phyloP scores from a whole-genome alignment of 92 coral and sea anemone species.

The Zoanthus gigantus region DNA sequence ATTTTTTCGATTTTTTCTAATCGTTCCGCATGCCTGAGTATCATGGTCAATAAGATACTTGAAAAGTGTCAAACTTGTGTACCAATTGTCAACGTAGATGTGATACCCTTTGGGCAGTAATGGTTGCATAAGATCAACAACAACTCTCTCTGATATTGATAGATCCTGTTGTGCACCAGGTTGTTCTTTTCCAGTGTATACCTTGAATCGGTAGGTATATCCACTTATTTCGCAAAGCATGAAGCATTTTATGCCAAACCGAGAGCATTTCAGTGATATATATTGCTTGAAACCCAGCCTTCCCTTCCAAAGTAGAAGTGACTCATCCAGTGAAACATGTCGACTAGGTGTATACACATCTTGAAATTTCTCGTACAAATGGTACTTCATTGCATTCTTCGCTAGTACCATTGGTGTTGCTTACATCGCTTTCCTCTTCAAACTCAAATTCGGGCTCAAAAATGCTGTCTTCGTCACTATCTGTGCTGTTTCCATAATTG shows the following conservation, averaged over 20 bases:
- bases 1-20: conserved; percentile 18
- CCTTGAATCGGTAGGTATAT: conserved; percentile 43
- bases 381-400: background rate
- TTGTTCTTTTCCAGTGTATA: background rate
- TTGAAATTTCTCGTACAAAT: conserved; percentile 35
- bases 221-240: conserved; percentile 46
- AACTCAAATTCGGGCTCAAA: too few species aligned
- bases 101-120: conserved; percentile 53
- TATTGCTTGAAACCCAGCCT: conserved; percentile 55
- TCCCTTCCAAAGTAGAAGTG: conserved; percentile 53
- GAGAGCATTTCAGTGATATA: conserved; percentile 48
- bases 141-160: conserved; percentile 42
- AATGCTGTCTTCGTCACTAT: too few species aligned
- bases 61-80: conserved; percentile 5
- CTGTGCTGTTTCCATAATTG: background rate
- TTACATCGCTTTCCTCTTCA: too few species aligned
- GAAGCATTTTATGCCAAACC: conserved; percentile 47
- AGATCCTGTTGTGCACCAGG: conserved; percentile 2
- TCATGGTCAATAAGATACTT: too few species aligned
- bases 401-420: too few species aligned
- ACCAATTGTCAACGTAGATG: conserved; percentile 53
- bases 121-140: conserved; percentile 39
- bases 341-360: conserved; percentile 47
- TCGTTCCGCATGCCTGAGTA: conserved; percentile 39
- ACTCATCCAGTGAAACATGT: conserved; percentile 56